Percentiles rank a stretch among this genome's conserved stretches.
These are phyloP conservation scores for Cassiopea andromeda DNA, from an alignment of 30 jellyfish, hydroid and myxozoan species.

Conservation along the genomic window DNA sequence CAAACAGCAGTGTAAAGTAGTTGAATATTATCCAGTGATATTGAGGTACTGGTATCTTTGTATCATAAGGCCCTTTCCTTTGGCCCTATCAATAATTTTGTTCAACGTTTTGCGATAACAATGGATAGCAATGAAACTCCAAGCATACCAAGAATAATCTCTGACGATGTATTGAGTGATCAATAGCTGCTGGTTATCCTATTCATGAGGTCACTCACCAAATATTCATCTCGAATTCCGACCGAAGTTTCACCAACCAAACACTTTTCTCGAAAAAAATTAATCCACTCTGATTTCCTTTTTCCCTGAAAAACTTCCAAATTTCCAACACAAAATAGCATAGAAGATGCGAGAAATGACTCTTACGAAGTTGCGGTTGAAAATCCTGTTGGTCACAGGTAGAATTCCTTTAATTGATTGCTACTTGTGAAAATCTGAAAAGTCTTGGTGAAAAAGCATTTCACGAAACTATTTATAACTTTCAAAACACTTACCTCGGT, in stretches of 20 bases:
- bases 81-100: slow-evolving; percentile 28
- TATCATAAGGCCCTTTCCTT: background rate
- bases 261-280: background rate
- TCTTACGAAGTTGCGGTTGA: background rate
- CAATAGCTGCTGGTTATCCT: slow-evolving; percentile 92
- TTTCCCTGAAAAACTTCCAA: background rate
- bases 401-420: background rate
- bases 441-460: background rate
- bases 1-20: background rate
- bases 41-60: slow-evolving; percentile 2
- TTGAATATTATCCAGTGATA: background rate
- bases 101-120: slow-evolving; percentile 27
- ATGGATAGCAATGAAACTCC: slow-evolving; percentile 51
- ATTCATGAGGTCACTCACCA: slow-evolving; percentile 95
- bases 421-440: background rate
- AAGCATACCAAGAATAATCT: slow-evolving; percentile 46
- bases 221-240: slow-evolving; percentile 69
- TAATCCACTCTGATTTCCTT: no score
- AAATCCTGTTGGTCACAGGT: background rate
- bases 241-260: slow-evolving; percentile 16
- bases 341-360: background rate
- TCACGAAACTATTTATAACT: background rate
- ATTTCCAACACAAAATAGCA: background rate
- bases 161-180: slow-evolving; percentile 85
- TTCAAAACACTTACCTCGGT: slow-evolving; percentile 35